Evolutionary conservation across 2,797 vertebrate genomes (phyloP), one percentile per base, ranked within the genome.

Genomic region (Lithobates sylvaticus): DNA sequence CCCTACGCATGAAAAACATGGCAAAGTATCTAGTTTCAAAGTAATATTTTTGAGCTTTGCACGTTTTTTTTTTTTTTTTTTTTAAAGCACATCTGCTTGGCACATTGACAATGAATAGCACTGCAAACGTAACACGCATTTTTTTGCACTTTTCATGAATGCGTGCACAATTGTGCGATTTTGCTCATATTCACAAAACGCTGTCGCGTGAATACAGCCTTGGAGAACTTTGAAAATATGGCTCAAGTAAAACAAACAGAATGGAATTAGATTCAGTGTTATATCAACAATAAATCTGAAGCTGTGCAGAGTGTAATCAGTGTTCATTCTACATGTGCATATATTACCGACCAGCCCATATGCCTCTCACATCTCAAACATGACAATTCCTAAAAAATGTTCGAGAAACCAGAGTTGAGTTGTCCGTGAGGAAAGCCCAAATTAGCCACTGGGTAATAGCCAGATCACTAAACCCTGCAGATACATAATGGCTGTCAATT

Each of bases 371-470:
- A 50, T 39, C 72, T 74, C 72, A 50, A 50, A 74, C n/a, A 29
- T 18, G 42, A 42, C 72, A 44, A 47, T 39, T 74, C 72, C 3
- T 12, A 26, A 73, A 26, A 73, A 12, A 1, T 26, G 39, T 47
- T 73, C n/a, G 32, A 44, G 7, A 12, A 26, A 44, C 36, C 10
- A 9, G 23, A 39, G 42, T 23, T 21, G 10, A 73, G 39, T 9
- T 73, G 39, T 9, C 23, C 42, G 5, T 6, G 72, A 50, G 72
- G 5, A 26, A 47, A 27, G 10, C n/a, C 42, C 77, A 67, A 78
- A 78, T 78, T 78, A 78, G 61, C 36, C 21, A 16, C 64, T 34
- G 26, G 34, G n/a, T 78, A 61, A 68, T 42, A 34, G 36, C 61
- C 77, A 42, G 29, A 67, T 36, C 77, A 16, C 77, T 67, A 68